phyloP scores from a whole-genome alignment of 2,888 invertebrate genomes.

The Heliothis peltigera region DNA sequence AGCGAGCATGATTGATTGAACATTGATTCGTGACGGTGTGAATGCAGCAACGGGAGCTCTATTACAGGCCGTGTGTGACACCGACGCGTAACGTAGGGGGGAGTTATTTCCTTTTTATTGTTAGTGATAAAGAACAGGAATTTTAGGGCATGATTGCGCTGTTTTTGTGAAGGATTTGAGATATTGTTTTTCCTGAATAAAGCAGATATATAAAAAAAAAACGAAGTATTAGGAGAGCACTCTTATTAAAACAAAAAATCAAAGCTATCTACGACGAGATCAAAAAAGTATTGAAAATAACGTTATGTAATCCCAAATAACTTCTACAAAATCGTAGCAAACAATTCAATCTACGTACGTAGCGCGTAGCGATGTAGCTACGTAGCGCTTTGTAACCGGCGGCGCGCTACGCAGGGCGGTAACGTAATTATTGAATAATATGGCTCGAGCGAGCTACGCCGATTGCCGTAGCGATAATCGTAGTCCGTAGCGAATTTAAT shows the following conservation, averaged over 20 bases:
- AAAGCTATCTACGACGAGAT: conserved; percentile 1
- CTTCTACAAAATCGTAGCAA: conserved; percentile 33
- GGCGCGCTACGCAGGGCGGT: conserved; percentile 47
- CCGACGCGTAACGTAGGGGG: conserved; percentile 27
- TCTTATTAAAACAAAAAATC: conserved; percentile 23
- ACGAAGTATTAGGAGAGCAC: too few species aligned
- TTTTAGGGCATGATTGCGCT: conserved; percentile 44
- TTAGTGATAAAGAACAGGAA: conserved; percentile 46
- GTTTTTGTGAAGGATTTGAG: conserved; percentile 21
- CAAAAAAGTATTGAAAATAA: conserved; percentile 20
- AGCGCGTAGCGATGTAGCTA: conserved; percentile 49
- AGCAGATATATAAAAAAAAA: too few species aligned
- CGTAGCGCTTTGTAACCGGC: conserved; percentile 50
- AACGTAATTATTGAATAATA: conserved; percentile 58
- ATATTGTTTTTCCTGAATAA: conserved; percentile 22
- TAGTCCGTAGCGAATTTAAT: conserved; percentile 52
- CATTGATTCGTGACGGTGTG: conserved; percentile 62
- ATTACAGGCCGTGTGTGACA: conserved; percentile 56
- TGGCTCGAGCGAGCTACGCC: conserved; percentile 43
- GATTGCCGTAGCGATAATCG: conserved; percentile 52
- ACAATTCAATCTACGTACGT: conserved; percentile 51
- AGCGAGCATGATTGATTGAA: conserved; percentile 59
- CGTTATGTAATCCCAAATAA: conserved; percentile 42
- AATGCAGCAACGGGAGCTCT: conserved; percentile 51
- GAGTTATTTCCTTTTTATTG: conserved; percentile 54